Percentiles rank a stretch among this genome's conserved stretches.
These are phyloP conservation scores for Physella acuta DNA, from an alignment of 1,140 invertebrate species.

Conservation along the genomic window DNA sequence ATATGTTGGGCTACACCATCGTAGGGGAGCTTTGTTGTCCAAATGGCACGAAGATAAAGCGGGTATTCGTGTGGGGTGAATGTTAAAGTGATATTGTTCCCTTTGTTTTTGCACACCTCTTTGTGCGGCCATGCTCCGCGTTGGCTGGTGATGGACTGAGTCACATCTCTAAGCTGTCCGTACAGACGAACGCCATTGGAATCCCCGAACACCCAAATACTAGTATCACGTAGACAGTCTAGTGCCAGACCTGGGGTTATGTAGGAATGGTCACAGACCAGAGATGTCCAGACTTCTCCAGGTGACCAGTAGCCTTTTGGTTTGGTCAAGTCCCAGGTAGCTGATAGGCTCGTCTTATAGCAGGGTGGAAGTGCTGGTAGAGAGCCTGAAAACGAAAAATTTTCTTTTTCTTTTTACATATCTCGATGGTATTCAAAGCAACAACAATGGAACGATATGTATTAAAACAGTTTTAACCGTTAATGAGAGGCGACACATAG, in stretches of 20 bases:
- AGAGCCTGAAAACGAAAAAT: background rate
- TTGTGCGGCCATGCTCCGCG: background rate
- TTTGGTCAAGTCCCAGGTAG: background rate
- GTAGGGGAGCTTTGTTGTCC: background rate
- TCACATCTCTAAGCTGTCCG: background rate
- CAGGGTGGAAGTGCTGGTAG: background rate
- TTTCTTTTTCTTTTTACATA: no score
- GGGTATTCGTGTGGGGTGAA: conserved; percentile 11
- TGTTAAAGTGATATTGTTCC: background rate
- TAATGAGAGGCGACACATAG: no score
- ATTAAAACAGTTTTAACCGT: no score
- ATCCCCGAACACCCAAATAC: conserved; percentile 6
- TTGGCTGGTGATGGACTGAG: no score
- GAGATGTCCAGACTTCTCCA: background rate
- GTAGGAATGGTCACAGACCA: background rate
- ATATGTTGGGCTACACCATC: background rate
- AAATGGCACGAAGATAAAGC: background rate
- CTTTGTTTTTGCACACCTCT: background rate
- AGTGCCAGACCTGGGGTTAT: background rate
- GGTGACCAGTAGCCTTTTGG: conserved; percentile 4
- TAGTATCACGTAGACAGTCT: background rate
- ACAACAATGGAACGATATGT: no score
- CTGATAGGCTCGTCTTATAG: background rate
- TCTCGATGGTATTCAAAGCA: no score
- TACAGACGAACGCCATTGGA: background rate